Base-by-base conservation (phyloP, 2,888 invertebrate species). In the Plemyria rubiginata region DNA sequence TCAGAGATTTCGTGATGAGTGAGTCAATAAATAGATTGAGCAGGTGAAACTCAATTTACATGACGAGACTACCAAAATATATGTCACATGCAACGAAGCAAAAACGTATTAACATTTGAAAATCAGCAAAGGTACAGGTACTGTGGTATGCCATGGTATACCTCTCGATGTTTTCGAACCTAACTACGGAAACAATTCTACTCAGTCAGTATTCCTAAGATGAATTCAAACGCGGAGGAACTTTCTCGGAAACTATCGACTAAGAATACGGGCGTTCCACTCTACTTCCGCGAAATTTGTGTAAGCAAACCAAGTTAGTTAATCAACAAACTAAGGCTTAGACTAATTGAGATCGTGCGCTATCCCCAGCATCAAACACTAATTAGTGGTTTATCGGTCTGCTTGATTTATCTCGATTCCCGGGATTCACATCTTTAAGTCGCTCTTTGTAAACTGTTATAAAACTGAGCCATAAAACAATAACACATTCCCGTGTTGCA, bases 331-430 rank as follows among this genome's bases (percentile, higher is more conserved):
- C 74, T 71, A 68, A 72, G 50, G 46, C 54, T 61, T 54, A 46
- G 68, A 70, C 72, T 75, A 77, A 79, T 77, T 77, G 71, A 67
- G 69, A 71, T 68, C 82, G 81, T 83, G 83, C 74, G 65, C 72
- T 84, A 84, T 82, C 84, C 76, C 65, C 68, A 62, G 62, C 67
- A 76, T 74, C 75, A 70, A 73, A 71, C 63, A 16, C 54, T 69
- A 69, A 71, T 67, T 71, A 66, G 58, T 51, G 59, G 54, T 56
- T 36, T 59, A 55, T 61, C 62, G 58, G 68, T 72, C 67, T 70
- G 67, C 72, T 54, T 53, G 60, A 65, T 65, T 56, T 57, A 32
- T 54, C 49, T 60, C 60, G 54, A 45, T 50, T 56, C 68, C 55
- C 28, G 32, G 57, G 53, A 53, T 58, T 71, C 58, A 65, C 53